Percentiles rank a stretch among this genome's conserved stretches.
Conservation (phyloP, 2,888 invertebrate species). For the Pimpla rufipes region DNA sequence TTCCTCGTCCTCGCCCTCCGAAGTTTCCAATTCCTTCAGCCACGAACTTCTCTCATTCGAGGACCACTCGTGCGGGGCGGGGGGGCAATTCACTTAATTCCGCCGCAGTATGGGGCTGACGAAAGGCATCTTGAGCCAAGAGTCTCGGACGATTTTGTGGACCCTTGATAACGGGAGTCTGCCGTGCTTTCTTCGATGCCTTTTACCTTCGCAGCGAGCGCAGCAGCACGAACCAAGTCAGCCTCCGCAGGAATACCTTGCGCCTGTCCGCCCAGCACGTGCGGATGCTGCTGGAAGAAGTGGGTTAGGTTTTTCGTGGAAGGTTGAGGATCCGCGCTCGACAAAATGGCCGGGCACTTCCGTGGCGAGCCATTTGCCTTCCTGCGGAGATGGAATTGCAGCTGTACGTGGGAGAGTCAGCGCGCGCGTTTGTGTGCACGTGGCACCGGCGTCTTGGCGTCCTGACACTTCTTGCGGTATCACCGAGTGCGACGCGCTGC, state of each 20-base stretch:
- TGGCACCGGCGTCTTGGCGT: constrained; percentile 24
- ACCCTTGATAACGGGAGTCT: neutral
- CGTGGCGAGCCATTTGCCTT: constrained; percentile 35
- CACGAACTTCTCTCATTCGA: constrained; percentile 22
- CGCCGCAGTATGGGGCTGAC: constrained; percentile 16
- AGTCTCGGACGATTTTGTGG: constrained; percentile 41
- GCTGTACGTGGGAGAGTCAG: neutral
- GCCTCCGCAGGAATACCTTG: neutral
- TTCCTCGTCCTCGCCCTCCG: neutral
- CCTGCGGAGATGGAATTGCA: constrained; percentile 35
- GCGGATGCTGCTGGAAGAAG: constrained; percentile 11
- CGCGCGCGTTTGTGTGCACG: neutral
- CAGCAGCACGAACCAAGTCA: constrained; percentile 29
- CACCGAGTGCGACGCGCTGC: constrained; percentile 14
- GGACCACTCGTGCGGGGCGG: constrained; percentile 42
- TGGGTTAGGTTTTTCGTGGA: constrained; percentile 38
- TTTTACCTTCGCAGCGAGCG: neutral
- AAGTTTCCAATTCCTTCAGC: constrained; percentile 45
- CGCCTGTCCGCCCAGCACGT: constrained; percentile 42
- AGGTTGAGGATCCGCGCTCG: neutral
- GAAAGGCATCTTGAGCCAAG: constrained; percentile 25
- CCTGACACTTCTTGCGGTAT: constrained; percentile 47
- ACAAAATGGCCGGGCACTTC: constrained; percentile 41
- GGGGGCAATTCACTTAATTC: constrained; percentile 63
- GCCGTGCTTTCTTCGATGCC: constrained; percentile 14